A percentile compares a stretch with the other conserved stretches of the same genome.
Evolutionary conservation across 2,888 invertebrate genomes (phyloP).

Genomic region (Clistopyga incitator): DNA sequence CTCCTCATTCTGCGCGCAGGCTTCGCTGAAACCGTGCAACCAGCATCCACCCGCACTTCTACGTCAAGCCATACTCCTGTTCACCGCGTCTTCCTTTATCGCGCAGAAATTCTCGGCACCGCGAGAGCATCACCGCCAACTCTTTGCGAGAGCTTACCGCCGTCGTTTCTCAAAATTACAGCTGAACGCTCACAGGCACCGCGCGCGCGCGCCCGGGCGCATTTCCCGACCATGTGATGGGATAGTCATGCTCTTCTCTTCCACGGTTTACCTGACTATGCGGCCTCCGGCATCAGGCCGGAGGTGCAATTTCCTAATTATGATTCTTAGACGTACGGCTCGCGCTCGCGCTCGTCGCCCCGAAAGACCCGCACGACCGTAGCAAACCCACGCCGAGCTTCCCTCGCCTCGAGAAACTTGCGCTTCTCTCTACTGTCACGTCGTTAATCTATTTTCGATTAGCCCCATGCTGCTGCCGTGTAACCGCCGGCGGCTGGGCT

Average conservation of each 20-base stretch:
- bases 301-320: slow-evolving; percentile 68
- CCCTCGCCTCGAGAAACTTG: slow-evolving; percentile 53
- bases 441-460: slow-evolving; percentile 59
- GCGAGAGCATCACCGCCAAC: slow-evolving; percentile 36
- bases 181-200: slow-evolving; percentile 27
- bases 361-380: slow-evolving; percentile 43
- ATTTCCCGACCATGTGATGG: slow-evolving; percentile 9
- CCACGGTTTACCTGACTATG: slow-evolving; percentile 34
- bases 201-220: too few species aligned
- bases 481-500: slow-evolving; percentile 24
- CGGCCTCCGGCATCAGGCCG: slow-evolving; percentile 52
- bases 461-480: slow-evolving; percentile 29
- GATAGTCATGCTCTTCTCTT: slow-evolving; percentile 25
- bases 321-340: slow-evolving; percentile 58
- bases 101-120: slow-evolving; percentile 13
- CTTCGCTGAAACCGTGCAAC: slow-evolving; percentile 41
- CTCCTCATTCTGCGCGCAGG: slow-evolving; percentile 12
- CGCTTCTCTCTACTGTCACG: slow-evolving; percentile 60
- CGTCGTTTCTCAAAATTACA: slow-evolving; percentile 18
- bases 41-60: slow-evolving; percentile 42
- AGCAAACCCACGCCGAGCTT: slow-evolving; percentile 16
- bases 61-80: slow-evolving; percentile 14
- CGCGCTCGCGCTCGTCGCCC: slow-evolving; percentile 50
- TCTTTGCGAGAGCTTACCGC: slow-evolving; percentile 54
- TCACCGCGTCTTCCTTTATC: slow-evolving; percentile 41